A percentile compares a stretch with the other conserved stretches of the same genome.
phyloP scores from a whole-genome alignment of 1,140 invertebrate genomes.

The Eriocheir sinensis region DNA sequence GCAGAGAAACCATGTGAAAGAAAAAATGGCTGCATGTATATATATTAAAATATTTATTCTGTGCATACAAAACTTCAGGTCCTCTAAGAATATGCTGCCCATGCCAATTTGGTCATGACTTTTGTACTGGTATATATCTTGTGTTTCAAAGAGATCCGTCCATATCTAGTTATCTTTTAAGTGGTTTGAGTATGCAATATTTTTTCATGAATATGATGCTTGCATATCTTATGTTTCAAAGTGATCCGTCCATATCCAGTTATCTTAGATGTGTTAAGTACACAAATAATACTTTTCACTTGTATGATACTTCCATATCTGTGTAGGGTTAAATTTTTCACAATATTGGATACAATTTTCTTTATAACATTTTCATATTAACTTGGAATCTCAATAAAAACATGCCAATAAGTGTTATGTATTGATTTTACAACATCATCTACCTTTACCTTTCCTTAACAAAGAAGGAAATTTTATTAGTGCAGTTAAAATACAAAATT shows the following conservation, averaged over 20 bases:
- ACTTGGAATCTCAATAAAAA: not conserved
- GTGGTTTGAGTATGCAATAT: too few relatives aligned
- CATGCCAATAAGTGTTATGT: not conserved
- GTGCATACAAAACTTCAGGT: too few relatives aligned
- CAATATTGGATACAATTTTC: not conserved
- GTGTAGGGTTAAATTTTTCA: too few relatives aligned
- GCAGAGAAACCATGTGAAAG: too few relatives aligned
- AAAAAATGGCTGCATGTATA: too few relatives aligned
- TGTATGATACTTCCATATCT: not conserved
- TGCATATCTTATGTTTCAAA: slow-evolving; percentile 10
- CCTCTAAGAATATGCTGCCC: too few relatives aligned
- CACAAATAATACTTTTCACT: slow-evolving; percentile 1
- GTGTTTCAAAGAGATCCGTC: not conserved
- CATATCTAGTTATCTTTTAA: slow-evolving; percentile 11
- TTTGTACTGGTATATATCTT: not conserved
- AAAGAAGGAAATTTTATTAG: not conserved
- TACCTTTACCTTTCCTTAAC: not conserved
- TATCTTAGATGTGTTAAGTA: slow-evolving; percentile 9
- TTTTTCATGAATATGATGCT: too few relatives aligned
- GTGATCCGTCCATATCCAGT: not conserved
- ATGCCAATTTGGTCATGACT: too few relatives aligned
- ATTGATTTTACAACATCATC: too few relatives aligned
- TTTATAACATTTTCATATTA: not conserved
- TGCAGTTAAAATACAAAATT: too few relatives aligned
- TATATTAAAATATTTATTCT: too few relatives aligned